A percentile compares a stretch with the other conserved stretches of the same genome.
Evolutionary conservation across 2,113 vertebrate genomes (phyloP).

Genomic region (Onychostruthus taczanowskii): DNA sequence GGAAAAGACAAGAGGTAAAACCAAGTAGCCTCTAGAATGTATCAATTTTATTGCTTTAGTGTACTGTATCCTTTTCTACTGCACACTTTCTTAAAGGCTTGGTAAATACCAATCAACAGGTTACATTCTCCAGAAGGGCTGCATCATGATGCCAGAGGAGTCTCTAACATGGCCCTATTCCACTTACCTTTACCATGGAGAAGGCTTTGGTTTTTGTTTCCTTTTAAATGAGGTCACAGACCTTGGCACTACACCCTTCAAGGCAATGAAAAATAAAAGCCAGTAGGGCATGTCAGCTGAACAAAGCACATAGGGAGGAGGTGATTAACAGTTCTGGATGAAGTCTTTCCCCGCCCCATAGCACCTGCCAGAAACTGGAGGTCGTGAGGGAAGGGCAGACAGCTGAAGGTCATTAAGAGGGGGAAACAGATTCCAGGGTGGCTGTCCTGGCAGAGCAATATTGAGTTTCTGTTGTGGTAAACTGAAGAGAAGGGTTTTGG

Average conservation of each 20-base stretch:
- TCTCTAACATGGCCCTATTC: neutral
- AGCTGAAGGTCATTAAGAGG: slow-evolving; percentile 54
- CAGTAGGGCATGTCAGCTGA: neutral
- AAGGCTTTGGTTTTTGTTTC: rapidly evolving
- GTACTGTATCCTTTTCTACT: neutral
- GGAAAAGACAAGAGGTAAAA: neutral
- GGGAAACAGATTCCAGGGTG: neutral
- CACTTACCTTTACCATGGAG: neutral
- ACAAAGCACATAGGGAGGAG: neutral
- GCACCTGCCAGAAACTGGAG: slow-evolving; percentile 9
- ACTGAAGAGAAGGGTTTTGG: neutral
- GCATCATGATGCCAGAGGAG: neutral
- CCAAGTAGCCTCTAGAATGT: neutral
- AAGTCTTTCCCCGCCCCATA: neutral
- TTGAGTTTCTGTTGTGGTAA: neutral
- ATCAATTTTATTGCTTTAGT: neutral
- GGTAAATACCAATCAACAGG: neutral
- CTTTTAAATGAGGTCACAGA: neutral
- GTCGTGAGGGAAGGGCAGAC: neutral
- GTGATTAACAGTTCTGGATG: neutral
- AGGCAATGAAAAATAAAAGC: neutral
- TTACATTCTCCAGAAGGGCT: neutral
- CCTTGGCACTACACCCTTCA: neutral
- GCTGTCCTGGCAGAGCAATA: neutral
- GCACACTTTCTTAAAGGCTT: neutral